Evolutionary conservation across 1,140 invertebrate genomes (phyloP).

Genomic region (Platyscapa corneri): DNA sequence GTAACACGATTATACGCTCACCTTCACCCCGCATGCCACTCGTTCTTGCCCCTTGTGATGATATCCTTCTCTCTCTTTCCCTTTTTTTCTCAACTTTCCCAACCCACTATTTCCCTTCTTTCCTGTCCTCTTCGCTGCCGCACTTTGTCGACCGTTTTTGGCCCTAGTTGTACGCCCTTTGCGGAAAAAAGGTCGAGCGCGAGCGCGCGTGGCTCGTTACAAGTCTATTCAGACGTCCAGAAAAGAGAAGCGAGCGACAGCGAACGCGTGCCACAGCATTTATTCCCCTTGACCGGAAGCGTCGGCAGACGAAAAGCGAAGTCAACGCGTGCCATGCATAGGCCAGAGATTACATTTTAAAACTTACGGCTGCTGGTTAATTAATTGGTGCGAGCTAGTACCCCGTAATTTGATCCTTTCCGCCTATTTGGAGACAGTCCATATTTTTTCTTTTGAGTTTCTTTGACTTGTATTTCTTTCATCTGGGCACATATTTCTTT

Average conservation of each 20-base stretch:
- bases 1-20: constrained; percentile 74
- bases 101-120: not conserved
- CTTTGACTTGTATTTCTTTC: constrained; percentile 29
- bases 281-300: constrained; percentile 67
- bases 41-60: constrained; percentile 58
- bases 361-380: constrained; percentile 67
- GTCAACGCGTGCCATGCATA: constrained; percentile 33
- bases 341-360: constrained; percentile 57
- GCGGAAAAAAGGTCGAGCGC: constrained; percentile 57
- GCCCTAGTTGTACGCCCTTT: constrained; percentile 32
- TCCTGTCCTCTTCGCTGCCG: constrained; percentile 53
- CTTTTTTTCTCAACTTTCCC: constrained; percentile 43
- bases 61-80: constrained; percentile 54
- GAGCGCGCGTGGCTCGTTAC: constrained; percentile 67
- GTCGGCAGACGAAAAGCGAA: not conserved
- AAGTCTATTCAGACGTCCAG: constrained; percentile 74
- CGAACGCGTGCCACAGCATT: constrained; percentile 71
- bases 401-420: constrained; percentile 55
- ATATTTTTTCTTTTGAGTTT: not conserved
- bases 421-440: constrained; percentile 22
- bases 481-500: not conserved
- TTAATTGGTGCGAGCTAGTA: constrained; percentile 62
- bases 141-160: constrained; percentile 52
- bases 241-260: constrained; percentile 61
- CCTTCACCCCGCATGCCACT: constrained; percentile 57